Evolutionary conservation across 2,113 vertebrate species (phyloP).

Genomic region (Ochotona curzoniae): DNA sequence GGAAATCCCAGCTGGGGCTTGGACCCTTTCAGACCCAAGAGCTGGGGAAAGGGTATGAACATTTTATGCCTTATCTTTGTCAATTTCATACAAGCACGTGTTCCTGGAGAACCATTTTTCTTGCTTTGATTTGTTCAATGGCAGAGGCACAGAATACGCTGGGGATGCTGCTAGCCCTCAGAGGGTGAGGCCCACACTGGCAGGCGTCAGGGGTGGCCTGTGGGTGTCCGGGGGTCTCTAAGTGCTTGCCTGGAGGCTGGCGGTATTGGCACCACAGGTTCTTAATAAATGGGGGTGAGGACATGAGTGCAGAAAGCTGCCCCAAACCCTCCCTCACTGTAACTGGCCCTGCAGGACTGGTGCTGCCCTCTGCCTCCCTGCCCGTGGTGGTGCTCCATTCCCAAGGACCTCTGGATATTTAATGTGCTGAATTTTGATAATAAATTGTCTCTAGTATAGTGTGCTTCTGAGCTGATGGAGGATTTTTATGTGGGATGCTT

Average conservation of each 20-base stretch:
- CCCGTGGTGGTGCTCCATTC: neutral
- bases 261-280: neutral
- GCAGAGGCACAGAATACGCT: neutral
- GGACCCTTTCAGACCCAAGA: neutral
- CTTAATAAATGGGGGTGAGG: neutral
- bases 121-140: slow-evolving; percentile 23
- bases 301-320: too few species aligned
- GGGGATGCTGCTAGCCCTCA: neutral
- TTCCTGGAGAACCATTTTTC: slow-evolving; percentile 37
- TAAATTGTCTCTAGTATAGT: slow-evolving; percentile 77
- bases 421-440: slow-evolving; percentile 83
- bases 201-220: neutral
- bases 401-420: slow-evolving; percentile 77
- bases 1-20: neutral
- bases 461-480: neutral
- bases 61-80: neutral
- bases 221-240: too few species aligned
- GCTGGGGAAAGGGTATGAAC: neutral
- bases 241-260: neutral
- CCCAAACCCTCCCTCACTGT: too few species aligned
- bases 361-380: neutral
- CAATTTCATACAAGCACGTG: slow-evolving; percentile 16
- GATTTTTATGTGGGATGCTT: neutral
- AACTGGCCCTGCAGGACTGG: too few species aligned
- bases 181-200: neutral